Conservation (phyloP, 2,888 invertebrate species). For the Pristionchus maxplancki region DNA sequence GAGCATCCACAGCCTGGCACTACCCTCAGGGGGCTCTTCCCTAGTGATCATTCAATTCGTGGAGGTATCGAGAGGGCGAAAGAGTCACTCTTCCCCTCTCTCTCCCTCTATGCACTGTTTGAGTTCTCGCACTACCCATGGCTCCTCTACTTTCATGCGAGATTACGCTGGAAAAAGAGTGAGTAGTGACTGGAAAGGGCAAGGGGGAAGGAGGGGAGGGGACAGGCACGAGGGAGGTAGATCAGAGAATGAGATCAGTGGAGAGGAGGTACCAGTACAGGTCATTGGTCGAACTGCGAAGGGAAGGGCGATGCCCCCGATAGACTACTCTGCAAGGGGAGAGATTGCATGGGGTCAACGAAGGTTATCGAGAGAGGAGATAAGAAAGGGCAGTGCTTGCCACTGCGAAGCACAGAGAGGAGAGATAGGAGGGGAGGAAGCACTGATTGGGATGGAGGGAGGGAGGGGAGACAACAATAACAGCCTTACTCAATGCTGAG, state of each 20-base stretch:
- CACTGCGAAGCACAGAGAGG: conserved; percentile 1
- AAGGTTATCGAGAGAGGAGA: neutral
- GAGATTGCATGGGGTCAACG: no score
- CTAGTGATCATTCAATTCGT: neutral
- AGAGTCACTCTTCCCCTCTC: neutral
- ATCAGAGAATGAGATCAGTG: no score
- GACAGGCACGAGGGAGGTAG: neutral
- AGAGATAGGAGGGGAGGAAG: conserved; percentile 29
- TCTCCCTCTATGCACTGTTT: conserved; percentile 1
- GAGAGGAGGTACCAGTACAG: no score
- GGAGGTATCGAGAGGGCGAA: neutral
- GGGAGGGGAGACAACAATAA: neutral
- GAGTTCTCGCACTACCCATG: neutral
- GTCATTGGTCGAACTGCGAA: neutral
- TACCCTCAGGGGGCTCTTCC: neutral
- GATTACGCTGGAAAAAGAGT: conserved; percentile 13
- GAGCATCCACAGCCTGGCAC: conserved; percentile 43
- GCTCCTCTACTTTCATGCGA: neutral
- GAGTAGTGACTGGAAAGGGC: neutral
- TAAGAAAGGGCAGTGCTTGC: neutral
- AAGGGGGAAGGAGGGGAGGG: neutral
- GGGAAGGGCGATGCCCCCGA: neutral
- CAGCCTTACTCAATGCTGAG: neutral
- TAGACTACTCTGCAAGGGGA: neutral
- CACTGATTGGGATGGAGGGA: neutral